Conservation (phyloP, 2,797 vertebrate species). For the Sebastes goodei region DNA sequence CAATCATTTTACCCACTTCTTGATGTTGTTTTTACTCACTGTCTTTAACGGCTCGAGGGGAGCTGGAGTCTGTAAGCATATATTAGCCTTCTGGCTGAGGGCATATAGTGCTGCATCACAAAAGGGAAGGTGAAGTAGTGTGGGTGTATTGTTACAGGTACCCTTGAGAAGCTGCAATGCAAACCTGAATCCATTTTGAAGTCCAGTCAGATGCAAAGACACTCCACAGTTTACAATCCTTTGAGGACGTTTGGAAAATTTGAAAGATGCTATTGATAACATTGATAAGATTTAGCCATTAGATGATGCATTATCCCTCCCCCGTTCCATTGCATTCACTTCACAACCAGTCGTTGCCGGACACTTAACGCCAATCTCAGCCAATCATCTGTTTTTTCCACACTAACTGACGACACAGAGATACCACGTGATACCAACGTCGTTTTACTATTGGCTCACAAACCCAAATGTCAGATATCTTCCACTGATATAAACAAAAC, state of each 20-base stretch:
- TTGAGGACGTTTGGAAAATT: neutral
- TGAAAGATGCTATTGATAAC: too few species aligned
- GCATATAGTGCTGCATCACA: neutral
- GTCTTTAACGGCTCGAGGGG: neutral
- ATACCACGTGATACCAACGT: too few species aligned
- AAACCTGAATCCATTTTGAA: neutral
- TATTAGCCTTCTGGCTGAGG: neutral
- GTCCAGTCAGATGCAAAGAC: neutral
- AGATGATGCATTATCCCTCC: too few species aligned
- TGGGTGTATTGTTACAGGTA: neutral
- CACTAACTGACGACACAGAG: too few species aligned
- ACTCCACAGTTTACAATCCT: neutral
- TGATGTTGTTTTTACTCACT: conserved; percentile 9
- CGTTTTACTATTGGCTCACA: too few species aligned
- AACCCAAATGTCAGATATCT: too few species aligned
- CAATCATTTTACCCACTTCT: conserved; percentile 3
- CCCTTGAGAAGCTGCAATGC: neutral
- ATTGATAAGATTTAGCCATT: too few species aligned
- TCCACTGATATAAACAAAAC: too few species aligned
- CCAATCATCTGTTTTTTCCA: too few species aligned
- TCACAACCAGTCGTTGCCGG: too few species aligned
- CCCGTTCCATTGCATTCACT: too few species aligned
- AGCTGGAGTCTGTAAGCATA: neutral
- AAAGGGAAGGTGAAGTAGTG: neutral
- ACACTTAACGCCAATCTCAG: too few species aligned